Conservation (phyloP, 2,888 invertebrate species). For the Drosophila koepferae region DNA sequence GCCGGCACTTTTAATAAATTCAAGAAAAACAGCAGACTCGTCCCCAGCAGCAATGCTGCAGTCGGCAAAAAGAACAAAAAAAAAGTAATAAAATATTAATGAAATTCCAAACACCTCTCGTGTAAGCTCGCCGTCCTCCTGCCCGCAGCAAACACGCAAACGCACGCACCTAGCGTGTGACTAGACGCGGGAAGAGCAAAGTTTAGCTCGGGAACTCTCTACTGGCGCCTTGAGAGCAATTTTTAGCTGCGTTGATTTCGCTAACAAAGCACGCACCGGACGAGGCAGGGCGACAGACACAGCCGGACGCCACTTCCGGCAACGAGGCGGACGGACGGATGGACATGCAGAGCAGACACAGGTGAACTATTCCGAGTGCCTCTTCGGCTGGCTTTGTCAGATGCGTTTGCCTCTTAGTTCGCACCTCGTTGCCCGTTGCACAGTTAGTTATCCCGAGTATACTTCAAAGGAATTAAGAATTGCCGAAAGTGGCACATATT, state of each 20-base stretch:
- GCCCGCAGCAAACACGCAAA: background rate
- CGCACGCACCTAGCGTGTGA: constrained; percentile 37
- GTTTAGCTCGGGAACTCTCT: constrained; percentile 25
- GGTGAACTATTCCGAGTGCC: constrained; percentile 14
- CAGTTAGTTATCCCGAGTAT: background rate
- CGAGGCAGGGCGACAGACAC: constrained; percentile 34
- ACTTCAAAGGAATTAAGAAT: background rate
- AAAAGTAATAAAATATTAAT: constrained; percentile 82
- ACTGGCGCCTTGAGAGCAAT: constrained; percentile 73
- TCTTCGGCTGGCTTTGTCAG: constrained; percentile 32
- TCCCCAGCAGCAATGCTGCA: constrained; percentile 18
- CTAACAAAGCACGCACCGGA: constrained; percentile 77
- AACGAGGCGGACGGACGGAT: constrained; percentile 21
- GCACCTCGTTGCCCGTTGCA: constrained; percentile 50
- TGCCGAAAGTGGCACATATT: constrained; percentile 2
- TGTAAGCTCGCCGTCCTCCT: constrained; percentile 21
- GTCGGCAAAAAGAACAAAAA: constrained; percentile 10
- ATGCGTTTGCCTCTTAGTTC: constrained; percentile 51
- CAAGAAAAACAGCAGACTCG: constrained; percentile 48
- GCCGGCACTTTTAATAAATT: constrained; percentile 71
- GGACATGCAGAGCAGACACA: constrained; percentile 8
- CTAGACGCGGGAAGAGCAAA: constrained; percentile 9
- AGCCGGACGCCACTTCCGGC: constrained; percentile 66
- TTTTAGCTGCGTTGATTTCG: constrained; percentile 60
- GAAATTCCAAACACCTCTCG: constrained; percentile 82